Evolutionary conservation across 2,888 invertebrate species (phyloP).

Genomic region (Tenthredo amoena): DNA sequence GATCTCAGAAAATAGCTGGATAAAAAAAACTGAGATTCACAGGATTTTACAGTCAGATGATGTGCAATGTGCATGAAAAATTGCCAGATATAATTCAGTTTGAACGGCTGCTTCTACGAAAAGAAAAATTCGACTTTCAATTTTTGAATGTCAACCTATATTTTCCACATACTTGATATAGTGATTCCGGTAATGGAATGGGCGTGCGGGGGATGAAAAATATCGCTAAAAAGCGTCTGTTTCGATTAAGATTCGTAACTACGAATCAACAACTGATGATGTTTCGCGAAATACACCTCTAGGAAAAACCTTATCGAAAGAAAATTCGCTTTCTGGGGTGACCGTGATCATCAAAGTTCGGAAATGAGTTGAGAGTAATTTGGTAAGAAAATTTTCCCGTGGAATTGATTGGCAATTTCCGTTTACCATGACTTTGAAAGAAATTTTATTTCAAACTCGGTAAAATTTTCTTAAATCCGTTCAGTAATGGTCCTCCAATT

Average conservation of each 20-base stretch:
- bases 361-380: constrained; percentile 30
- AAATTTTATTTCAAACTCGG: neutral
- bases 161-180: too few species aligned
- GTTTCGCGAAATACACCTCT: neutral
- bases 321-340: neutral
- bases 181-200: too few species aligned
- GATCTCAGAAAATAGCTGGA: too few species aligned
- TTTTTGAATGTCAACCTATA: too few species aligned
- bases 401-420: constrained; percentile 26
- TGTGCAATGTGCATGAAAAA: too few species aligned
- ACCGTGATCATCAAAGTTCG: neutral
- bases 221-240: neutral
- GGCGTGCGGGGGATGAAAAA: too few species aligned
- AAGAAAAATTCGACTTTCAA: too few species aligned
- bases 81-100: too few species aligned
- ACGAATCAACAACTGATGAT: neutral
- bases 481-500: neutral
- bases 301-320: neutral
- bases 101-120: too few species aligned
- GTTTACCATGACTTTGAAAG: neutral
- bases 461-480: neutral
- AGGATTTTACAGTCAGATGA: too few species aligned
- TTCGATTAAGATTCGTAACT: neutral
- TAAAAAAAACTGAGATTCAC: too few species aligned
- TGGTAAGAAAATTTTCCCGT: constrained; percentile 11